Evolutionary conservation across 1,140 invertebrate genomes (phyloP), one percentile per base, ranked within the genome.

Genomic region (Cydia amplana): DNA sequence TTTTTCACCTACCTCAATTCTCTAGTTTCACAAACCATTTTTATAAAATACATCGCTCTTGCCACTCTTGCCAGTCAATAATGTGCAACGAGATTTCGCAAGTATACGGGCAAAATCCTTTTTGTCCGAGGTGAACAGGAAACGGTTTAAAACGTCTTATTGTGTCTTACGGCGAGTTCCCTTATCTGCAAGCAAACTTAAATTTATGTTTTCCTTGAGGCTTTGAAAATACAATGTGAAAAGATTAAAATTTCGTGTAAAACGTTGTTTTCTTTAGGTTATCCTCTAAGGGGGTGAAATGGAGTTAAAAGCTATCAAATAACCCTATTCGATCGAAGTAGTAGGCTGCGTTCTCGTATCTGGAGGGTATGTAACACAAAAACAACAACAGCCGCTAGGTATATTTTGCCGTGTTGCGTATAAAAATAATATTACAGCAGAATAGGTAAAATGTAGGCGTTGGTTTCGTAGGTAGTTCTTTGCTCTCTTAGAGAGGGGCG

Each of bases 81-180:
- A 70, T 40, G 65, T 70, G 36, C 65, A 40, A 70, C 32, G 23
- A 70, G 36, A 20, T 70, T 70, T 70, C n/a, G 16, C 12, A 70
- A 36, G 28, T 18, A 36, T 40, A 70, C 65, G n/a, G 28, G 32
- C 16, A 70, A 70, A 70, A 70, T 40, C 36, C 65, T 70, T 70
- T 64, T 70, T 70, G 65, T 70, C 28, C 65, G 65, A 70, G 55
- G 32, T 36, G 65, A 70, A 70, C 65, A 36, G 32, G 23, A 70
- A 70, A 70, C 65, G 65, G 65, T 70, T 70, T 70, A 43, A 70
- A 70, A 70, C 28, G 65, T 70, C 65, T 70, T 70, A 70, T 70
- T 70, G 28, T 70, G 65, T 70, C 65, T 70, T 70, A 70, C 36
- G 36, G 65, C 65, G 65, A 40, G 65, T 70, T 70, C 36, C 32